Percentiles rank a stretch among this genome's conserved stretches.
These are phyloP conservation scores for Pinctada fucata DNA, from an alignment of 2,888 invertebrate species.

Conservation along the genomic window DNA sequence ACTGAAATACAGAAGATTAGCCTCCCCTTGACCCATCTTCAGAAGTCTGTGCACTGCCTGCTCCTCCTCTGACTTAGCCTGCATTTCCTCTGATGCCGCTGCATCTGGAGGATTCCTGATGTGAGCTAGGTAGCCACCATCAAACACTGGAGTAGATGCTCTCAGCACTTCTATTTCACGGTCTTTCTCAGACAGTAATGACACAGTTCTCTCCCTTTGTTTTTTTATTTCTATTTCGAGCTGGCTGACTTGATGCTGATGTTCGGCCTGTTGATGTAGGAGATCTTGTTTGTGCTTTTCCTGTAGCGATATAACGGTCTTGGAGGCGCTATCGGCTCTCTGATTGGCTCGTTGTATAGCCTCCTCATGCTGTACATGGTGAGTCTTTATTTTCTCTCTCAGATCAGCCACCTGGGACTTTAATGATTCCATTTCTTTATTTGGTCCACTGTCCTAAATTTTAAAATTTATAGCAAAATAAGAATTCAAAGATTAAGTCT, in stretches of 20 bases:
- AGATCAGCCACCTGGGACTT: slow-evolving; percentile 81
- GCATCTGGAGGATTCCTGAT: slow-evolving; percentile 39
- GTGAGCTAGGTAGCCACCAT: slow-evolving; percentile 28
- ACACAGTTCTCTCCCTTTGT: slow-evolving; percentile 88
- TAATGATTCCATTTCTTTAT: slow-evolving; percentile 69
- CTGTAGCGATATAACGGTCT: slow-evolving; percentile 69
- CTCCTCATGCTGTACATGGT: slow-evolving; percentile 63
- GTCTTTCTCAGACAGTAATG: slow-evolving; percentile 89
- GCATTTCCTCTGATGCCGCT: slow-evolving; percentile 51
- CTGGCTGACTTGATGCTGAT: slow-evolving; percentile 83
- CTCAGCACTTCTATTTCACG: slow-evolving; percentile 76
- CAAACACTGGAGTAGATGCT: slow-evolving; percentile 57
- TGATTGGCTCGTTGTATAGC: slow-evolving; percentile 77
- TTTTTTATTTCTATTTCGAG: slow-evolving; percentile 79
- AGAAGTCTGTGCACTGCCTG: slow-evolving; percentile 61
- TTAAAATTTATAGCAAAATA: background rate
- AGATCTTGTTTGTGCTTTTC: slow-evolving; percentile 76
- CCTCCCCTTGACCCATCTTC: slow-evolving; percentile 73
- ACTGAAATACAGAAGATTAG: slow-evolving; percentile 85
- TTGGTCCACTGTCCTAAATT: slow-evolving; percentile 58
- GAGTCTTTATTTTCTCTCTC: slow-evolving; percentile 61
- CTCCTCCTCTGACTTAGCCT: slow-evolving; percentile 51
- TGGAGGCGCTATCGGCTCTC: slow-evolving; percentile 64
- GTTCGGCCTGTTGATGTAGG: slow-evolving; percentile 75
- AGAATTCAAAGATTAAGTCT: background rate